Conservation (phyloP, 92 coral and sea anemone genomes). For the Desmophyllum pertusum region DNA sequence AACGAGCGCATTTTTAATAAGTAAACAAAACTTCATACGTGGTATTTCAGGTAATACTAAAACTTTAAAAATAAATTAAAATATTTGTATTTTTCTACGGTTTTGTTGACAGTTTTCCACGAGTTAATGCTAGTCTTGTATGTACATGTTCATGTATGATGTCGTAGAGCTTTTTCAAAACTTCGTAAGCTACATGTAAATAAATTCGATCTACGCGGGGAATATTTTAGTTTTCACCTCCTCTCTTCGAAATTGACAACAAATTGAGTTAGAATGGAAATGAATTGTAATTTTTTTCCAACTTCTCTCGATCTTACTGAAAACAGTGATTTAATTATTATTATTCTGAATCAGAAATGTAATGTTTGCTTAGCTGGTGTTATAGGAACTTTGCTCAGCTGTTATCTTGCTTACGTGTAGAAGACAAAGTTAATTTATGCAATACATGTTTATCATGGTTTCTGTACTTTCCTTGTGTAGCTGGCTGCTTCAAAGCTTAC, state of each 20-base stretch:
- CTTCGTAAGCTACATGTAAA: too few species aligned
- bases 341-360: neutral
- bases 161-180: too few species aligned
- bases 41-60: too few species aligned
- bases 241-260: neutral
- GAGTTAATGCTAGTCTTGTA: neutral
- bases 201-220: too few species aligned
- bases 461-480: neutral
- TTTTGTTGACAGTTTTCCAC: neutral
- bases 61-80: too few species aligned
- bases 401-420: neutral
- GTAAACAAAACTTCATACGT: too few species aligned
- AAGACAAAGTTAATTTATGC: neutral
- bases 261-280: neutral
- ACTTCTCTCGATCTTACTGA: neutral
- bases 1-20: too few species aligned
- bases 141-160: neutral
- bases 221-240: too few species aligned
- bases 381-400: neutral
- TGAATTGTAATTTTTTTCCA: neutral
- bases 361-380: constrained; percentile 2
- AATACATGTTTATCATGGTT: neutral
- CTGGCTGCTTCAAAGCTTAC: too few species aligned
- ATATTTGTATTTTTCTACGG: too few species aligned
- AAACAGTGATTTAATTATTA: neutral